Base-by-base conservation (phyloP, 2,113 vertebrate species). In the Zapornia atra region DNA sequence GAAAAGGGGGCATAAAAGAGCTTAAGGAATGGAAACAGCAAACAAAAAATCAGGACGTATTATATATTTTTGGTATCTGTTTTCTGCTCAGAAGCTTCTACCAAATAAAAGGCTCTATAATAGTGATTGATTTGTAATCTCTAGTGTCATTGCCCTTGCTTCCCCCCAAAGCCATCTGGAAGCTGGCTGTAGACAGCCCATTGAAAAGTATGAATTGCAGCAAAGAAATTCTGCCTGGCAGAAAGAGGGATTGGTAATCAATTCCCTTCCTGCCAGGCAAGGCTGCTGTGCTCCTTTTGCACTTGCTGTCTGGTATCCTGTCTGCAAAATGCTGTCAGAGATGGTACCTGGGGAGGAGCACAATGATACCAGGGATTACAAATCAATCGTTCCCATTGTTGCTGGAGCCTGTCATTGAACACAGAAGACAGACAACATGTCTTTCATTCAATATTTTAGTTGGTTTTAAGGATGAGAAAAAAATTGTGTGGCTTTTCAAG, bases 51-150 rank as follows among this genome's bases (percentile, higher is more conserved):
- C 46, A 36, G 92, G 60, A 64, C 0, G 1, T 72, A 42, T 70
- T 95, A 64, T 79, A 33, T 92, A 77, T 94, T 91, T 95, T 94
- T 90, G 40, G 57, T 95, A n/a, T 76, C 70, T 66, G 59, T 83
- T 93, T 82, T 88, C 78, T 90, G 24, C 86, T 92, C 0, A 0
- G 81, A 92, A 92, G 83, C 64, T 65, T 76, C 82, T 77, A 73
- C 75, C 69, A 86, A 94, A 95, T 94, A 91, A 94, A 92, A 95
- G 78, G 71, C 77, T 90, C 68, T 91, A 28, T 94, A 96, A 87
- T 86, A 96, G 59, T 95, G 93, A 97, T 95, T 90, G 97, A 92
- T 98, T 95, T 96, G 82, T 95, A 94, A 97, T 97, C 97, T 97
- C 77, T 86, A 33, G 78, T 92, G 77, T 93, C 91, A 83, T 81